phyloP scores from a whole-genome alignment of 92 coral and sea anemone species.

The Metridium senile region DNA sequence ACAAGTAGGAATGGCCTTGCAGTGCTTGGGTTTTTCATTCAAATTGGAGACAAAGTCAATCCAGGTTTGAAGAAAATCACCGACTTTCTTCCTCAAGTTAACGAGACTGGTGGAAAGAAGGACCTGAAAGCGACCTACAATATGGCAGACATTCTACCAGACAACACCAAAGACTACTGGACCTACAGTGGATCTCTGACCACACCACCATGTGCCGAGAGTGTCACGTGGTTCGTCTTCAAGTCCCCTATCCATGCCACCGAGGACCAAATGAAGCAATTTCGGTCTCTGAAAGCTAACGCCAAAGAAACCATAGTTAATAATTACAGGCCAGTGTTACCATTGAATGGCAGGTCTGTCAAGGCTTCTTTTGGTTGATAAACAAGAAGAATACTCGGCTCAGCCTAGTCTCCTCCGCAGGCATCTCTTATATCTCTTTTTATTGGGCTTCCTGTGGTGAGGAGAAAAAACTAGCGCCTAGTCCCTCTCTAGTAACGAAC shows the following conservation, averaged over 20 bases:
- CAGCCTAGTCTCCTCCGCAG: too few species aligned
- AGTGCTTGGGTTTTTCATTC: slow-evolving; percentile 76
- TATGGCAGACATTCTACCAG: slow-evolving; percentile 33
- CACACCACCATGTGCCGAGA: slow-evolving; percentile 65
- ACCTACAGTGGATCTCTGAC: slow-evolving; percentile 61
- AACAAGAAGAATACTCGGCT: too few species aligned
- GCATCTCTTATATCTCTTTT: too few species aligned
- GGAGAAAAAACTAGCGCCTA: too few species aligned
- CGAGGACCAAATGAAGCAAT: slow-evolving; percentile 36
- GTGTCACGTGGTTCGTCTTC: slow-evolving; percentile 63
- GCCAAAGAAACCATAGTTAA: slow-evolving; percentile 32
- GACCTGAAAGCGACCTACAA: slow-evolving; percentile 29
- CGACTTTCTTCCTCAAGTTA: slow-evolving; percentile 50
- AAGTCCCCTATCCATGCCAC: slow-evolving; percentile 48
- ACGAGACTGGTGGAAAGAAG: slow-evolving; percentile 35
- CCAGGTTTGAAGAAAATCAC: slow-evolving; percentile 34
- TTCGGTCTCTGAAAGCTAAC: slow-evolving; percentile 37
- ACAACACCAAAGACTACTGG: slow-evolving; percentile 52
- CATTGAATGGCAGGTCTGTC: slow-evolving; percentile 39
- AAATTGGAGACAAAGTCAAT: slow-evolving; percentile 43
- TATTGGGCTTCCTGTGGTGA: too few species aligned
- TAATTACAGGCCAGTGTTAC: slow-evolving; percentile 42
- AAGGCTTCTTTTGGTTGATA: slow-evolving; percentile 28
- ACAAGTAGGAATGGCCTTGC: slow-evolving; percentile 67
- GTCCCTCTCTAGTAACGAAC: too few species aligned